Percentiles rank a stretch among this genome's conserved stretches.
Conservation (phyloP, 2,888 invertebrate species). For the Chydorus sphaericus region DNA sequence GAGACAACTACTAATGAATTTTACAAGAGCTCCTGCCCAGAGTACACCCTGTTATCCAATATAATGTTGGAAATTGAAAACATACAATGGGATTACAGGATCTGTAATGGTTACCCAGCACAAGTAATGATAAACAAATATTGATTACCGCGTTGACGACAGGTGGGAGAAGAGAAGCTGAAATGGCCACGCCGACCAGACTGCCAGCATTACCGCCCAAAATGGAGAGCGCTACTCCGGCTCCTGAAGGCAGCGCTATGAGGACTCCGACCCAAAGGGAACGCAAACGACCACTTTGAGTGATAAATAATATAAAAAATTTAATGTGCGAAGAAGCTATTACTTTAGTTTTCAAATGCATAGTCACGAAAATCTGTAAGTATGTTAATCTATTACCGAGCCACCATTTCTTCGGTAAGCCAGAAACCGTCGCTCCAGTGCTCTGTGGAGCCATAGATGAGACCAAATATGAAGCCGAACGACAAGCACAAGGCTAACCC, state of each 20-base stretch:
- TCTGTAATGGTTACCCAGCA: too few relatives aligned
- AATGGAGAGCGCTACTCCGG: conserved; percentile 58
- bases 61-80: too few relatives aligned
- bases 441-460: conserved; percentile 39
- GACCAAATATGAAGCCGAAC: conserved; percentile 52
- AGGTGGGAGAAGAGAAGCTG: conserved; percentile 61
- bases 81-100: too few relatives aligned
- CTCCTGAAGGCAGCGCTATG: conserved; percentile 62
- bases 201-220: conserved; percentile 64
- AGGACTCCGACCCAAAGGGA: conserved; percentile 53
- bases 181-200: conserved; percentile 66
- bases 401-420: conserved; percentile 49
- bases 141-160: conserved; percentile 68
- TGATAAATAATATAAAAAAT: background rate
- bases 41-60: too few relatives aligned
- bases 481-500: conserved; percentile 48
- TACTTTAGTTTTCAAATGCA: background rate
- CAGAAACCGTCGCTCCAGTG: conserved; percentile 43
- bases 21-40: too few relatives aligned
- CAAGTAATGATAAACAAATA: too few relatives aligned
- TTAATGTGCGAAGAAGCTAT: too few relatives aligned
- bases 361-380: too few relatives aligned
- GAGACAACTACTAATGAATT: too few relatives aligned
- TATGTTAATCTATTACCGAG: conserved; percentile 32
- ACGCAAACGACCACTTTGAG: conserved; percentile 43